Conservation (phyloP, 2,888 invertebrate genomes). For the Polyommatus iphigenia region DNA sequence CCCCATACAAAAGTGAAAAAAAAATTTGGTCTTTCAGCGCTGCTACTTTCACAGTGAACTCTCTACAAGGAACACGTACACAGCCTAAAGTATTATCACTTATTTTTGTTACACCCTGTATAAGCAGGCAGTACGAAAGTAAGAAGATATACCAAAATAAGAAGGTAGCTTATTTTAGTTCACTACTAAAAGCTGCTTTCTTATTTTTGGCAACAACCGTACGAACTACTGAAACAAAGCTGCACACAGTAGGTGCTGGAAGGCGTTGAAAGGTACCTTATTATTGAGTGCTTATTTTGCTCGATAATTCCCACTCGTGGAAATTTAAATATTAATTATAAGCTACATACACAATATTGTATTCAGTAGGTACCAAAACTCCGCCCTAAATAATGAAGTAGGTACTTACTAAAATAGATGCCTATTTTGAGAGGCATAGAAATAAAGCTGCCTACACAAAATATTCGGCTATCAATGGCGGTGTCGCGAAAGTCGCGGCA, state of each 20-base stretch:
- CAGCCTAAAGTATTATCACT: too few relatives aligned
- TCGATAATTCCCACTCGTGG: background rate
- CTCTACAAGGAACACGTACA: too few relatives aligned
- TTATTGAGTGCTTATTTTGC: background rate
- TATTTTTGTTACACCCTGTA: too few relatives aligned
- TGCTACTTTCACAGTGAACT: too few relatives aligned
- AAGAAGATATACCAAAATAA: too few relatives aligned
- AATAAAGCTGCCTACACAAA: slow-evolving; percentile 17
- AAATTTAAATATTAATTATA: background rate
- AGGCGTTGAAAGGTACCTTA: too few relatives aligned
- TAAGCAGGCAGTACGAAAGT: too few relatives aligned
- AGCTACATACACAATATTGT: background rate
- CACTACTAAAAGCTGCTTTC: background rate
- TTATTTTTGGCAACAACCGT: background rate
- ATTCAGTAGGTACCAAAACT: background rate
- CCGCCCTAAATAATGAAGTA: background rate
- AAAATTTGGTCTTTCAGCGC: too few relatives aligned
- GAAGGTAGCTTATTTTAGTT: too few relatives aligned
- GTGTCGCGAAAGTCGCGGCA: slow-evolving; percentile 34
- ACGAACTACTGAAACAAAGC: background rate
- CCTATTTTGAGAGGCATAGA: background rate
- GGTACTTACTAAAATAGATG: slow-evolving; percentile 4
- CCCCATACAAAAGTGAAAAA: too few relatives aligned
- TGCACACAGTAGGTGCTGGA: background rate
- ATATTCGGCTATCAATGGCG: slow-evolving; percentile 13